Evolutionary conservation across 1,140 invertebrate genomes (phyloP).

Genomic region (Colletes gigas): DNA sequence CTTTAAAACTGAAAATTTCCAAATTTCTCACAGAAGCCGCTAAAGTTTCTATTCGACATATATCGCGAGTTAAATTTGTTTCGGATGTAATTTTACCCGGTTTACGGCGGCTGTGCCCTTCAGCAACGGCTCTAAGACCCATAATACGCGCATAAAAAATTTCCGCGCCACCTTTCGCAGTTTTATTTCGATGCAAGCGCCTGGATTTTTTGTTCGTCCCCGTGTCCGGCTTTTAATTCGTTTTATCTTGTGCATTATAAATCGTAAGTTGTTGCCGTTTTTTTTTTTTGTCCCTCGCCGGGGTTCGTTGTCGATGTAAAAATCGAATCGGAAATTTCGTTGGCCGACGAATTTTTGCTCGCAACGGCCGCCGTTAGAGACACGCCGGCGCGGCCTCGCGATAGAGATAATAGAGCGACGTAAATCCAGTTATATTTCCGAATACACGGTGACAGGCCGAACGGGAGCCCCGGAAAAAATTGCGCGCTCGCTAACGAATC

Average conservation of each 20-base stretch:
- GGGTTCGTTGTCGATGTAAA: constrained; percentile 41
- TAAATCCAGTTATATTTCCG: constrained; percentile 49
- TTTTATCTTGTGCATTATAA: constrained; percentile 50
- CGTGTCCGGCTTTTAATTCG: constrained; percentile 37
- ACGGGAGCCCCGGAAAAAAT: constrained; percentile 37
- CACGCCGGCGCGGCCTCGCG: constrained; percentile 24
- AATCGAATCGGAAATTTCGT: constrained; percentile 49
- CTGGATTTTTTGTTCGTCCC: constrained; percentile 20
- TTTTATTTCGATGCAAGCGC: constrained; percentile 32
- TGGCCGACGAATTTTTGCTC: constrained; percentile 29
- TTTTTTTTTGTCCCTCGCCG: neutral
- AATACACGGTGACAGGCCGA: constrained; percentile 49
- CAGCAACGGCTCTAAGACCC: too few species aligned
- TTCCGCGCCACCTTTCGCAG: neutral
- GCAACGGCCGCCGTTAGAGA: constrained; percentile 8
- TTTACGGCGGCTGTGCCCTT: too few species aligned
- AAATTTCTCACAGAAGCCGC: too few species aligned
- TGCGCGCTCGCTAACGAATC: constrained; percentile 69
- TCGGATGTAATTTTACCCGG: too few species aligned
- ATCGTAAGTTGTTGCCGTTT: constrained; percentile 43
- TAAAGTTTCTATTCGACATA: too few species aligned
- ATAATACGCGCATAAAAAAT: neutral
- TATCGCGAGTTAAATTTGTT: too few species aligned
- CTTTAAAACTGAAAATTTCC: too few species aligned
- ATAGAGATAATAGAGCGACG: constrained; percentile 51